These are phyloP conservation scores for Altica lythri DNA, from an alignment of 2,888 invertebrate genomes.

Conservation along the genomic window DNA sequence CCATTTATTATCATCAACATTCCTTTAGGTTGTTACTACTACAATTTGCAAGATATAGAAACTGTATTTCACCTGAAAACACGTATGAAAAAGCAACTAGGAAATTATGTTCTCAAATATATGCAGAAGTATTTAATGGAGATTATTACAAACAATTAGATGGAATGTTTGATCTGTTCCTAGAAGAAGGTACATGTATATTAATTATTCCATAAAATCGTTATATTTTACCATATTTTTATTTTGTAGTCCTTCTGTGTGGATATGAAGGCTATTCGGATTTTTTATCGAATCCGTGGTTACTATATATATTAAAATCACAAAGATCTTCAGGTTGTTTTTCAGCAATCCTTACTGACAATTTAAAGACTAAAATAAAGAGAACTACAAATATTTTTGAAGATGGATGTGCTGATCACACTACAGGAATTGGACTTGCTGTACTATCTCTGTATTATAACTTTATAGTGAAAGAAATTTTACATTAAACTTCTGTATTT, in stretches of 20 bases:
- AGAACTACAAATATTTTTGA: conserved; percentile 37
- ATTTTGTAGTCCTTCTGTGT: conserved; percentile 44
- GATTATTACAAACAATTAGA: conserved; percentile 36
- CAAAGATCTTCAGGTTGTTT: conserved; percentile 45
- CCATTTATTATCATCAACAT: neutral
- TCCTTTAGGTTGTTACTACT: conserved; percentile 39
- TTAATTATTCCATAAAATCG: neutral
- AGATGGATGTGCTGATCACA: conserved; percentile 48
- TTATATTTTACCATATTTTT: neutral
- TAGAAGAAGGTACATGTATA: conserved; percentile 42
- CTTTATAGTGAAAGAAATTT: conserved; percentile 40
- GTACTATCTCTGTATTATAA: conserved; percentile 44
- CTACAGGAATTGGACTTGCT: conserved; percentile 45
- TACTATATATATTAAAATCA: conserved; percentile 40
- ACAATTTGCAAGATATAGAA: conserved; percentile 40
- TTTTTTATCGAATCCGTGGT: conserved; percentile 42
- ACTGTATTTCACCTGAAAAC: conserved; percentile 32
- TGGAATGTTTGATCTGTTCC: conserved; percentile 43
- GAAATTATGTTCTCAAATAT: conserved; percentile 40
- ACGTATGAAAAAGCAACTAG: conserved; percentile 31
- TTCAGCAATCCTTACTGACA: conserved; percentile 31
- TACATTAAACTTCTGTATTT: too few species aligned
- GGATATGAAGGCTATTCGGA: conserved; percentile 47
- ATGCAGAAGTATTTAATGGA: conserved; percentile 35
- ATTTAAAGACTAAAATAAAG: conserved; percentile 38